phyloP scores from a whole-genome alignment of 2,888 invertebrate genomes.

The Molanna angustata region DNA sequence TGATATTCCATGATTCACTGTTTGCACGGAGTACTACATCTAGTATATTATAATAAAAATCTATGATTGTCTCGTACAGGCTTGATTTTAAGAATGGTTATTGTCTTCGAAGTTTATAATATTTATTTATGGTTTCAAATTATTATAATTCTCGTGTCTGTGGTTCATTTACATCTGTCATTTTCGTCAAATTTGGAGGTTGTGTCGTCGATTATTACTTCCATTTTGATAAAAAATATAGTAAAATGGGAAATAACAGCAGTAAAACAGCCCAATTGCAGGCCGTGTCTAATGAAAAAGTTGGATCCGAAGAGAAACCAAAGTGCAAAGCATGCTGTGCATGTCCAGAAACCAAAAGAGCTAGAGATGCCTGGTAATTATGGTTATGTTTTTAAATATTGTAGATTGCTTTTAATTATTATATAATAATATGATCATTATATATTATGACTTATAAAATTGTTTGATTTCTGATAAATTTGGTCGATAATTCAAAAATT shows the following conservation, averaged over 20 bases:
- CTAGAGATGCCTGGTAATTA: conserved; percentile 84
- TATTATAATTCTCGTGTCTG: too few relatives aligned
- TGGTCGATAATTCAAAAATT: background rate
- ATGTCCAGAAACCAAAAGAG: conserved; percentile 92
- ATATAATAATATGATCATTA: background rate
- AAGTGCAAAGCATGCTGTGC: conserved; percentile 95
- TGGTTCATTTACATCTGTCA: too few relatives aligned
- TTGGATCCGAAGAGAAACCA: conserved; percentile 57
- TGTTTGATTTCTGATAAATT: background rate
- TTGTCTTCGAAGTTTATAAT: too few relatives aligned
- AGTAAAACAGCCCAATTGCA: conserved; percentile 15
- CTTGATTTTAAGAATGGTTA: too few relatives aligned
- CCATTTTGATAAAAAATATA: too few relatives aligned
- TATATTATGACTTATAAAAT: background rate
- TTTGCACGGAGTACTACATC: too few relatives aligned
- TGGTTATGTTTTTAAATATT: conserved; percentile 10
- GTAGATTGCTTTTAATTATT: background rate
- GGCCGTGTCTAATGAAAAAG: conserved; percentile 8
- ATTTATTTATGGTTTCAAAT: too few relatives aligned
- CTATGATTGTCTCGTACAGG: too few relatives aligned
- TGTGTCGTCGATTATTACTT: too few relatives aligned
- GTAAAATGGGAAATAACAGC: conserved; percentile 21
- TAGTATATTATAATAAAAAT: too few relatives aligned
- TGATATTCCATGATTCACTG: too few relatives aligned
- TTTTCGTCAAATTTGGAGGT: too few relatives aligned